Evolutionary conservation across 2,888 invertebrate genomes (phyloP), one percentile per base, ranked within the genome.

Genomic region (Rhagonycha fulva): DNA sequence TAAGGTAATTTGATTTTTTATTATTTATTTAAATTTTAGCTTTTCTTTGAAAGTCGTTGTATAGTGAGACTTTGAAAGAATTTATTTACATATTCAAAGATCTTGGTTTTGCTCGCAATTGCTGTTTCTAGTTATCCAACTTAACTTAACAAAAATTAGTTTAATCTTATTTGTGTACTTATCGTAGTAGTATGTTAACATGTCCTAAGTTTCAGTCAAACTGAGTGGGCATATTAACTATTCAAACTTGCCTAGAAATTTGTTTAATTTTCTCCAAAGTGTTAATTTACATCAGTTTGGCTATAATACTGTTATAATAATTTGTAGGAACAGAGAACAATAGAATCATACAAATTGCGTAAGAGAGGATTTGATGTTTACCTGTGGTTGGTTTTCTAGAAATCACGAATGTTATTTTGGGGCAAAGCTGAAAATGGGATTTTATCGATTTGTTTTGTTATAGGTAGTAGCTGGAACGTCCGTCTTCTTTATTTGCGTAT

Each of bases 401-500:
- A 32, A 32, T 32, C 32, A 32, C 32, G 32, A 32, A 32, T 32
- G n/a, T 32, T 32, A n/a, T 32, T 32, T 32, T 32, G n/a, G 4
- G 12, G 32, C 32, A 32, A 32, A 12, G 12, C 12, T 32, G 32
- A 32, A 32, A 32, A 32, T 32, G 12, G 19, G 24, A 23, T 14
- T n/a, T n/a, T 68, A 30, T 23, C 9, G 63, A 63, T 14, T 14
- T 63, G 32, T 63, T 63, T 63, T 63, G 63, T 63, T 63, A 67
- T 92, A 97, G 96, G 92, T 96, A 87, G 94, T 98, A 87, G 96
- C 96, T 82, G 94, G 94, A 78, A 92, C 96, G 84, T 97, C 98
- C 11, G 96, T 98, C 78, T 96, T 98, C 91, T 98, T 98, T 92
- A 98, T 98, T 89, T 96, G 96, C 90, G 93, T 97, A 81, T 98